Conservation (phyloP, 23 tunicate genomes). For the Trididemnum miniatum region DNA sequence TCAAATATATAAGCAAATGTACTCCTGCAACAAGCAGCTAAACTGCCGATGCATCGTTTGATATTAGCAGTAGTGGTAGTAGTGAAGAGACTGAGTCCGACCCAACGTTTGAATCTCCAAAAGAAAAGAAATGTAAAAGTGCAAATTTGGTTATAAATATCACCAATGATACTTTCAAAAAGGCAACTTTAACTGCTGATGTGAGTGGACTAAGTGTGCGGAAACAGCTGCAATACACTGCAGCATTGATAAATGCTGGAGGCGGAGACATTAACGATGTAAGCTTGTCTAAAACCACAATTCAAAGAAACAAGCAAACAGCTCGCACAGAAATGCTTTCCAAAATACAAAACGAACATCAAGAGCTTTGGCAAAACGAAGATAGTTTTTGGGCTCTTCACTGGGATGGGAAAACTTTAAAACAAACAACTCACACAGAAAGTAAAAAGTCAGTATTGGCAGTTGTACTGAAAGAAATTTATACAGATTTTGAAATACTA, state of each 20-base stretch:
- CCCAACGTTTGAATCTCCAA: neutral
- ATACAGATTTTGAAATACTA: neutral
- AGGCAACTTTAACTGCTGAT: neutral
- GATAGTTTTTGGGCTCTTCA: neutral
- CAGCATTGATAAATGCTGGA: neutral
- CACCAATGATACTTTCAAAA: neutral
- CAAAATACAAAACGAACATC: neutral
- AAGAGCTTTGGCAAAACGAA: neutral
- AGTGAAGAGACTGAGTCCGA: neutral
- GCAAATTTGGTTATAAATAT: neutral
- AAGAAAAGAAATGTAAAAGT: neutral
- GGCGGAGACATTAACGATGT: neutral
- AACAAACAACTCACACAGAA: neutral
- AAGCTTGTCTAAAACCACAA: slow-evolving; percentile 13
- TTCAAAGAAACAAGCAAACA: neutral
- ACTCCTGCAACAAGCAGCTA: neutral
- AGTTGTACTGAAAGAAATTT: neutral
- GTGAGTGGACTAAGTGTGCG: neutral
- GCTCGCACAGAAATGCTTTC: neutral
- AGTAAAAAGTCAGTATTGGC: neutral
- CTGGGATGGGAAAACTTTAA: neutral
- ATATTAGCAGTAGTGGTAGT: neutral
- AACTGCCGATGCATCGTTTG: neutral
- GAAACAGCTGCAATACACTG: neutral
- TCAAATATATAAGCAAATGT: neutral